Evolutionary conservation across 2,888 invertebrate species (phyloP).

Genomic region (Rhingia rostrata): DNA sequence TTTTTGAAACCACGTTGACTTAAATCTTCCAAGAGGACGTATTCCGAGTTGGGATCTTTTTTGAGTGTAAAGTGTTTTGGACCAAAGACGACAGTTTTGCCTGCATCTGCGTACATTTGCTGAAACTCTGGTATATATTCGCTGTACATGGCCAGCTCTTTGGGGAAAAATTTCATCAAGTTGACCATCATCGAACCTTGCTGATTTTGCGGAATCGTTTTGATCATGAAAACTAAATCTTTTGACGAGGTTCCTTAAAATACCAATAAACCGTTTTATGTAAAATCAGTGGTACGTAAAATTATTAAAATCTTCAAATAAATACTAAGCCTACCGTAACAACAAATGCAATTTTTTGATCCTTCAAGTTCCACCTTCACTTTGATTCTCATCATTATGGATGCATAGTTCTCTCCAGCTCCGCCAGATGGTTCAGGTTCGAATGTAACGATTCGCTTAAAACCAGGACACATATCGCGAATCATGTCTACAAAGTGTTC

Average conservation of each 20-base stretch:
- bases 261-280: constrained; percentile 38
- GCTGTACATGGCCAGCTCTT: constrained; percentile 80
- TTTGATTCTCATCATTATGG: constrained; percentile 77
- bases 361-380: constrained; percentile 76
- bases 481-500: constrained; percentile 76
- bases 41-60: constrained; percentile 76
- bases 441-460: constrained; percentile 75
- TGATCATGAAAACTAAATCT: constrained; percentile 77
- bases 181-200: constrained; percentile 62
- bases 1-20: constrained; percentile 78
- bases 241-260: constrained; percentile 75
- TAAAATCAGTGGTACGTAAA: no score
- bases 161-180: constrained; percentile 79
- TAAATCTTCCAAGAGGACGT: constrained; percentile 80
- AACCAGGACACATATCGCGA: constrained; percentile 75
- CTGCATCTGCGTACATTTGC: constrained; percentile 77
- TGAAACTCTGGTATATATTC: constrained; percentile 79
- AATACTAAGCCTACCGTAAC: no score
- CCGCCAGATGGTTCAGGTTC: constrained; percentile 74
- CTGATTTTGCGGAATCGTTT: constrained; percentile 77
- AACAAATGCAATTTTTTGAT: constrained; percentile 34
- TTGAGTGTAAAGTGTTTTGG: constrained; percentile 78
- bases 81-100: constrained; percentile 77
- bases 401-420: constrained; percentile 80
- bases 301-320: no score